phyloP scores from a whole-genome alignment of 2,113 vertebrate genomes.

The Trichomycterus rosablanca region DNA sequence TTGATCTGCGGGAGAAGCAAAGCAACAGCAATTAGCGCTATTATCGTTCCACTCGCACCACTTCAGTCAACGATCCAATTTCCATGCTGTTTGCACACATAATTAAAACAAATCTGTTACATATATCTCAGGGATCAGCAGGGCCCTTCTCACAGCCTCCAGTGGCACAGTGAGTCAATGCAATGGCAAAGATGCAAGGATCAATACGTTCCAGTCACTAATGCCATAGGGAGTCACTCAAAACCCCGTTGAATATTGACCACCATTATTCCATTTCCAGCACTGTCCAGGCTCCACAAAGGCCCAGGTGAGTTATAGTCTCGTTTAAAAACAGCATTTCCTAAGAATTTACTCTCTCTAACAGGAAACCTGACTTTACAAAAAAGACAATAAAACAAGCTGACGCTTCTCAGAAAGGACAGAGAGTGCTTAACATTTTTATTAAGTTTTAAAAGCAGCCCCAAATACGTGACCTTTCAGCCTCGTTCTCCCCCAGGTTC shows the following conservation, averaged over 20 bases:
- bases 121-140: constrained; percentile 69
- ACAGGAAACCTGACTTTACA: constrained; percentile 46
- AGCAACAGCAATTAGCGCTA: constrained; percentile 67
- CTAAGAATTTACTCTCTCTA: constrained; percentile 42
- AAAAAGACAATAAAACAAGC: constrained; percentile 46
- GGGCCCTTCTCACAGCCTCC: constrained; percentile 59
- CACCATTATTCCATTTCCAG: constrained; percentile 46
- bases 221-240: constrained; percentile 66
- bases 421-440: constrained; percentile 36
- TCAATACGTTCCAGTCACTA: constrained; percentile 66
- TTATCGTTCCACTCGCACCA: constrained; percentile 65
- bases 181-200: constrained; percentile 62
- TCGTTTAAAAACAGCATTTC: constrained; percentile 39
- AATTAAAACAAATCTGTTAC: constrained; percentile 78
- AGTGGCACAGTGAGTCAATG: constrained; percentile 66
- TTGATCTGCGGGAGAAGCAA: constrained; percentile 57
- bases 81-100: constrained; percentile 72
- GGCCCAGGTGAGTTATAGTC: constrained; percentile 55
- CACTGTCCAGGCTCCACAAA: constrained; percentile 37
- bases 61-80: constrained; percentile 71
- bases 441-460: constrained; percentile 45
- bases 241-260: constrained; percentile 59
- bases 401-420: constrained; percentile 31
- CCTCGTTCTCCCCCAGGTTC: constrained; percentile 24
- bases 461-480: constrained; percentile 37